These are phyloP conservation scores for Phragmatobia fuliginosa DNA, from an alignment of 2,888 invertebrate species.

Conservation along the genomic window DNA sequence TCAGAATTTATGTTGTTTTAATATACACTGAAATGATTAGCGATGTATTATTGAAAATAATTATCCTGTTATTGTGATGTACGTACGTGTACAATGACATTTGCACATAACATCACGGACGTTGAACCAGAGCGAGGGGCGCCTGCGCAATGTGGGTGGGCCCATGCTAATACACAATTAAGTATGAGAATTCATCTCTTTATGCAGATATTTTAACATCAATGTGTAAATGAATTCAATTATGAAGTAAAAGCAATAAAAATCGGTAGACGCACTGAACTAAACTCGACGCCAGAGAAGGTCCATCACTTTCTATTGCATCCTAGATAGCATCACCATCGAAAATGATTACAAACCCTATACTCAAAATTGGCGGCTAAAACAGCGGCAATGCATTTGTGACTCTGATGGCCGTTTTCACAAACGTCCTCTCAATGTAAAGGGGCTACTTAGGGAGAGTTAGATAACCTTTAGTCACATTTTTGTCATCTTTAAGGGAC, in stretches of 20 bases:
- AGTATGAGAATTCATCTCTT: slow-evolving; percentile 33
- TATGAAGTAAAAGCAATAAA: neutral
- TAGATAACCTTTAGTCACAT: too few species aligned
- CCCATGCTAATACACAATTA: slow-evolving; percentile 48
- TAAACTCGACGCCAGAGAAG: too few species aligned
- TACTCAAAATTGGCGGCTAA: too few species aligned
- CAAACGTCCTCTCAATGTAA: too few species aligned
- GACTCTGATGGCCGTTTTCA: too few species aligned
- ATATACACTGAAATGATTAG: neutral
- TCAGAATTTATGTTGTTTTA: neutral
- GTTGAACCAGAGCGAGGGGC: slow-evolving; percentile 58
- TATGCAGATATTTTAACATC: slow-evolving; percentile 9
- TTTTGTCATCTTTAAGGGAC: too few species aligned
- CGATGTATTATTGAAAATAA: slow-evolving; percentile 12
- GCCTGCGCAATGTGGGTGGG: slow-evolving; percentile 50
- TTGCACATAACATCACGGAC: slow-evolving; percentile 69
- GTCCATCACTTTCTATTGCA: neutral
- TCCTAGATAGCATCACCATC: neutral
- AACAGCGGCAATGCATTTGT: too few species aligned
- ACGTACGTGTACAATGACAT: slow-evolving; percentile 65
- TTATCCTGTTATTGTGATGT: slow-evolving; percentile 63
- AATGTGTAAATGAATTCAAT: neutral
- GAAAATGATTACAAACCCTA: neutral
- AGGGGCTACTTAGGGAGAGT: too few species aligned
- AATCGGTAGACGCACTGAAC: neutral